Conservation (phyloP, 2,797 vertebrate species). For the Enteromius anoplus region DNA sequence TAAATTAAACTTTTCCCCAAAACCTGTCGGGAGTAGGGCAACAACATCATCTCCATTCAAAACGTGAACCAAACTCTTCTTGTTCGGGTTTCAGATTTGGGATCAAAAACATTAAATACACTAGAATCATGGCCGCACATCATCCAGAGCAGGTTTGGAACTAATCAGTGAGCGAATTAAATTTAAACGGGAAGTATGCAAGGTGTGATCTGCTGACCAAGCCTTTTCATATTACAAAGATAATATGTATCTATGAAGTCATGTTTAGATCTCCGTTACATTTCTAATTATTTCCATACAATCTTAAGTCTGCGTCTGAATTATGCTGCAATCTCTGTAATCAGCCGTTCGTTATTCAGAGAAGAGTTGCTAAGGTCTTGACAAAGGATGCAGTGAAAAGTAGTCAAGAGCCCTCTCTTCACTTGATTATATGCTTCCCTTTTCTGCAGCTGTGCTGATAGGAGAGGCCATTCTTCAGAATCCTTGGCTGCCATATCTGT, state of each 20-base stretch:
- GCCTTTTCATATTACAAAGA: not conserved
- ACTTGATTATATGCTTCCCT: slow-evolving; percentile 60
- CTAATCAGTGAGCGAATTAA: not conserved
- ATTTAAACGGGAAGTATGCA: not conserved
- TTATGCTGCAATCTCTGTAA: slow-evolving; percentile 46
- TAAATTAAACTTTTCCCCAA: too few species aligned
- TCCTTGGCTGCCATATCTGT: slow-evolving; percentile 36
- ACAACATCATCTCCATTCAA: too few species aligned
- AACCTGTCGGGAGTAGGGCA: too few species aligned
- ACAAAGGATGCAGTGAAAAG: slow-evolving; percentile 54
- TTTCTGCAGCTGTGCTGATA: slow-evolving; percentile 69
- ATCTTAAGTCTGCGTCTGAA: not conserved
- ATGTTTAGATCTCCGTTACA: not conserved
- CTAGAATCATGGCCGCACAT: not conserved
- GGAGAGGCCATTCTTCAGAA: slow-evolving; percentile 54
- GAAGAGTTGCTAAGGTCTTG: slow-evolving; percentile 51
- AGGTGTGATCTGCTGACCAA: not conserved
- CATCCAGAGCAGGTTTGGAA: not conserved
- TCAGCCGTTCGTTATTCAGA: slow-evolving; percentile 38
- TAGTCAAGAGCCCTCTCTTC: slow-evolving; percentile 56
- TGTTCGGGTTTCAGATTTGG: too few species aligned
- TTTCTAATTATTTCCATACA: not conserved
- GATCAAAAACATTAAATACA: not conserved
- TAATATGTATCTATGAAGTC: not conserved
- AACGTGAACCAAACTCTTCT: too few species aligned